Conservation (phyloP, 35 echinoderm and acorn worm genomes). For the Nesometra sesokonis region DNA sequence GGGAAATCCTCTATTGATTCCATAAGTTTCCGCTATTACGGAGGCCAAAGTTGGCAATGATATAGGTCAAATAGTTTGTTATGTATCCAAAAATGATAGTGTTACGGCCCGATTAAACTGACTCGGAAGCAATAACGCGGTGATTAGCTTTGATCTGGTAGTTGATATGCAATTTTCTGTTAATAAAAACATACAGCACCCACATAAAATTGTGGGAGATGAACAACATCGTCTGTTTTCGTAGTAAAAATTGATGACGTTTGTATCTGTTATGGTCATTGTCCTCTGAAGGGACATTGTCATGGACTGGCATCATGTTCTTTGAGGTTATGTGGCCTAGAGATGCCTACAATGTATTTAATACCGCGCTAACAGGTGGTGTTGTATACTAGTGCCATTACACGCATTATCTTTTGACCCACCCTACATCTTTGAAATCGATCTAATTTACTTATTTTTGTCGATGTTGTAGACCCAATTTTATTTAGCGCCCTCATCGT, state of each 20-base stretch:
- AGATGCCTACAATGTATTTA: neutral
- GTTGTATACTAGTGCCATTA: neutral
- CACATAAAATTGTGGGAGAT: neutral
- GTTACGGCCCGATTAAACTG: neutral
- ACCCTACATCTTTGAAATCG: no score
- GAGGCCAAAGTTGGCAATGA: neutral
- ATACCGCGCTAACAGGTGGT: neutral
- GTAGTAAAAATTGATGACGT: neutral
- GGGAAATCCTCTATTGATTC: neutral
- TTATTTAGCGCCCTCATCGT: no score
- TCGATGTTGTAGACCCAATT: no score
- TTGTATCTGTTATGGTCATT: neutral
- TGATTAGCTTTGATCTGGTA: neutral
- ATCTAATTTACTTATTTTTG: no score
- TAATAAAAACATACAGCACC: neutral
- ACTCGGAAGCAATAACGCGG: neutral
- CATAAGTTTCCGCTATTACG: neutral
- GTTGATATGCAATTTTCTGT: neutral
- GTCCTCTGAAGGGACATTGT: neutral
- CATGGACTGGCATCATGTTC: neutral
- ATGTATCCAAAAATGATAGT: neutral
- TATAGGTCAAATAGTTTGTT: slow-evolving; percentile 1
- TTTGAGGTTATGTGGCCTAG: neutral
- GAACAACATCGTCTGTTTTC: neutral
- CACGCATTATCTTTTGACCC: no score